Evolutionary conservation across 2,113 vertebrate species (phyloP), one percentile per base, ranked within the genome.

Genomic region (Hippocampus mohnikei): DNA sequence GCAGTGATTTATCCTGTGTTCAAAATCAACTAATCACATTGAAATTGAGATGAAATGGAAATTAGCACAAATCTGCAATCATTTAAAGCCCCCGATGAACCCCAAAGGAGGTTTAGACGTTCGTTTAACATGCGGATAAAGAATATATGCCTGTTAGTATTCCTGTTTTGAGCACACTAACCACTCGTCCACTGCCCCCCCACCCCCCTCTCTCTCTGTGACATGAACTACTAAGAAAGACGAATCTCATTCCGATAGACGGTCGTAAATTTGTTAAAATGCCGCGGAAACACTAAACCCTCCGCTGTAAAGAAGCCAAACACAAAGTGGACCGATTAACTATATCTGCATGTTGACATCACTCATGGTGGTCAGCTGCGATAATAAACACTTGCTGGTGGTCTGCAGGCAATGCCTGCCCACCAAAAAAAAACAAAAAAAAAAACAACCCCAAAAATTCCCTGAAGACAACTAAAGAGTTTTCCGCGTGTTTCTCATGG

Each of bases 361-460:
- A 52, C 25, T 67, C 48, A 67, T 23, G 20, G 21, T 62, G 40
- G 27, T 77, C 16, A 75, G 48, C 63, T 71, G 69, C 71, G 79
- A 73, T 46, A 82, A 80, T 67, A 77, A 74, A 72, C 70, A 48
- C 59, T 82, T 73, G 48, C 58, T 74, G 79, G 84, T 85, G 81
- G 83, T 85, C 86, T 71, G 33, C 41, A 46, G 44, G 62, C 50
- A 37, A 42, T 55, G 68, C 60, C 33, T 70, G 66, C 76, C 70
- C 59, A 33, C 9, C 20, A 18, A 46, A 70, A 75, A 77, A 79
- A 81, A 77, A 78, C 86, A 70, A 84, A 80, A 79, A 23, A 52
- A 37, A 82, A 79, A 78, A 37, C 5, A 37, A 37, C 33, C 33
- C 33, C 0, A 87, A 70, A 82, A 81, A 78, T 60, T 84, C 78